Evolutionary conservation across 2,888 invertebrate species (phyloP), one percentile per base, ranked within the genome.

Genomic region (Chrysotoxum bicinctum): DNA sequence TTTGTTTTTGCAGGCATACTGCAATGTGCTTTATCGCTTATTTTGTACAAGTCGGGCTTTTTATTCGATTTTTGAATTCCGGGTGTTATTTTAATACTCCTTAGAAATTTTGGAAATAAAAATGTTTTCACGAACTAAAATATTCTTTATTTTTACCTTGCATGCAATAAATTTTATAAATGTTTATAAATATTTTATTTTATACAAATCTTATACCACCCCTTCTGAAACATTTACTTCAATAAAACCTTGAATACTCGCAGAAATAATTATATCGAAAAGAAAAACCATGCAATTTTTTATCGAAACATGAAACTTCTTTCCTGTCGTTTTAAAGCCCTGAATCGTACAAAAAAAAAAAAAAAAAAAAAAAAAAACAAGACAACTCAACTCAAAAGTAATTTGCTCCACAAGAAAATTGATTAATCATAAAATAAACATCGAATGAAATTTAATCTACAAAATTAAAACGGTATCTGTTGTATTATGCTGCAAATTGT

Each of bases 371-470:
- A 37, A 12, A 12, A 37, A 37, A n/a, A 26, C 5, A 37, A 48
- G 48, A 60, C 10, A 40, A 30, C 40, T 69, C 32, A 52, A 40
- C 37, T 43, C n/a, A 62, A 19, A 52, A 10, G 7, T 32, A 23
- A 40, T 12, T 35, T 3, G 10, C 3, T 10, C 35, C 58, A 26
- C 48, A 76, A 30, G 19, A 58, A 23, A 50, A 21, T 58, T 48
- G 26, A 58, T 68, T 58, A 45, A 10, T 58, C 56, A 45, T 19
- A n/a, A n/a, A 26, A 43, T 50, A 14, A 14, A 32, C 40, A n/a
- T 14, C 4, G n/a, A 68, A 69, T 14, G 77, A 43, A 74, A 73
- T 35, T 19, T 5, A 52, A 79, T 79, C 64, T 32, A 10, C 54
- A n/a, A 77, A 62, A 43, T 10, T 16, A 35, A 56, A 43, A 54